Evolutionary conservation across 2,888 invertebrate genomes (phyloP).

Genomic region (Noctua janthina): DNA sequence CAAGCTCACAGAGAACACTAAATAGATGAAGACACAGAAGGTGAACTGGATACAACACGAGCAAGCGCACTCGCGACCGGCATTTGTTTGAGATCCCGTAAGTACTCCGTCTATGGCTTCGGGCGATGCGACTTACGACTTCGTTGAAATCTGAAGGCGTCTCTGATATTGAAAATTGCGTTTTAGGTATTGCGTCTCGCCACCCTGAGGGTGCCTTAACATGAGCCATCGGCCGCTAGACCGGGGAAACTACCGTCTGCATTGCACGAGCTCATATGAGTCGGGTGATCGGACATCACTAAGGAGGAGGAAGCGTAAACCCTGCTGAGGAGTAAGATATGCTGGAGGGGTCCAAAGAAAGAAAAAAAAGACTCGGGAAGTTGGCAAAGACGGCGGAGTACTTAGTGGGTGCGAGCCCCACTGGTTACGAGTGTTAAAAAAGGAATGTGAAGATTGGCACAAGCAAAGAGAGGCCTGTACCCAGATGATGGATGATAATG

Average conservation of each 20-base stretch:
- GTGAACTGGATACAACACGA: background rate
- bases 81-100: background rate
- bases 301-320: too few relatives aligned
- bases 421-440: too few relatives aligned
- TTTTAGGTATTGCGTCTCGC: too few relatives aligned
- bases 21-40: conserved; percentile 16
- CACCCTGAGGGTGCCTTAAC: background rate
- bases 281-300: background rate
- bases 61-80: background rate
- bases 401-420: background rate
- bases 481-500: background rate
- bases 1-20: conserved; percentile 3
- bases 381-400: background rate
- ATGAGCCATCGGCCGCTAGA: background rate
- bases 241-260: background rate
- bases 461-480: background rate
- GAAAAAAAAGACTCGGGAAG: background rate
- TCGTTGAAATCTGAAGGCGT: too few relatives aligned
- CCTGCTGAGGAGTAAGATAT: too few relatives aligned
- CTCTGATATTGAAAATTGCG: background rate
- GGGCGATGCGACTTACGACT: too few relatives aligned
- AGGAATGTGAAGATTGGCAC: background rate
- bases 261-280: background rate
- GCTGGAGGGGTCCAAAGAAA: too few relatives aligned
- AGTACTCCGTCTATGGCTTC: background rate